Percentiles rank a stretch among this genome's conserved stretches.
These are phyloP conservation scores for Tipula lateralis DNA, from an alignment of 2,888 invertebrate genomes.

Conservation along the genomic window DNA sequence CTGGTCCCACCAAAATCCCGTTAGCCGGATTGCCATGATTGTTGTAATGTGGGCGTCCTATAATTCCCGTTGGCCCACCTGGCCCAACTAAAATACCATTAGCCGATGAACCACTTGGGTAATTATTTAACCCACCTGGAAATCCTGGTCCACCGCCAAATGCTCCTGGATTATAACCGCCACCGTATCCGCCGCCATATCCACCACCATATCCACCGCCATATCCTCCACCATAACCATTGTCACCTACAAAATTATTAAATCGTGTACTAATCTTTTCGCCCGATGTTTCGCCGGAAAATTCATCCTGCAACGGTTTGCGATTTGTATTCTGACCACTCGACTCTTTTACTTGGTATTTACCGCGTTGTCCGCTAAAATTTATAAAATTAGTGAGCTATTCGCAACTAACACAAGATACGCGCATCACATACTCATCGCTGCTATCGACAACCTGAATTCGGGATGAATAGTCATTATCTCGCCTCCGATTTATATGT, in stretches of 20 bases:
- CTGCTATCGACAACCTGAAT: neutral
- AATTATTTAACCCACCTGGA: neutral
- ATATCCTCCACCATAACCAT: slow-evolving; percentile 37
- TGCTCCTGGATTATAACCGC: slow-evolving; percentile 29
- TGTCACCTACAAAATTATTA: slow-evolving; percentile 27
- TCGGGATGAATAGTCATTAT: neutral
- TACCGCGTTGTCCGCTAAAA: neutral
- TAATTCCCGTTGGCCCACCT: slow-evolving; percentile 52
- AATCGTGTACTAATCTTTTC: slow-evolving; percentile 37
- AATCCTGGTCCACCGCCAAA: neutral
- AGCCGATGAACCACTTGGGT: slow-evolving; percentile 30
- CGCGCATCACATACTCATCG: neutral
- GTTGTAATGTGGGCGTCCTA: slow-evolving; percentile 41
- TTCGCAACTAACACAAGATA: neutral
- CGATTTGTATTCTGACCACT: neutral
- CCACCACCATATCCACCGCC: slow-evolving; percentile 32
- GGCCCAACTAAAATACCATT: slow-evolving; percentile 46
- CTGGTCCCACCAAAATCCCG: slow-evolving; percentile 50
- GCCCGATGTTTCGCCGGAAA: slow-evolving; percentile 32
- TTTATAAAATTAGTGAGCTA: neutral
- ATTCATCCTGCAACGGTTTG: slow-evolving; percentile 16
- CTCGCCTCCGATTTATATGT: neutral
- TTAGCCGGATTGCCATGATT: slow-evolving; percentile 37
- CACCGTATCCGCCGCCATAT: slow-evolving; percentile 32
- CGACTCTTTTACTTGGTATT: slow-evolving; percentile 14